These are phyloP conservation scores for Pseudoips prasinana DNA, from an alignment of 2,888 invertebrate genomes.

Conservation along the genomic window DNA sequence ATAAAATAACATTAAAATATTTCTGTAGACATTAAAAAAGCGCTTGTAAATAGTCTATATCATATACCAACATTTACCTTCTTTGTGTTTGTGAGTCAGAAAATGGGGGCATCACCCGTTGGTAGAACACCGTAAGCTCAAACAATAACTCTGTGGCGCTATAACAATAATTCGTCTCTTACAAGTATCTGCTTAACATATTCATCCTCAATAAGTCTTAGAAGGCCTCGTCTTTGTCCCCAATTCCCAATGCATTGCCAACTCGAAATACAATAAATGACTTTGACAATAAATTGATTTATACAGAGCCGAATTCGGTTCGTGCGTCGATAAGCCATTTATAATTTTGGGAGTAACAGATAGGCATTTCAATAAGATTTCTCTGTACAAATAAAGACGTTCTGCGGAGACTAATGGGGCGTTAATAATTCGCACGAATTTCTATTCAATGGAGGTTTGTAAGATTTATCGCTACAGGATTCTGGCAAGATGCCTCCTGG, in stretches of 20 bases:
- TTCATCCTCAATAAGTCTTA: too few relatives aligned
- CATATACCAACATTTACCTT: too few relatives aligned
- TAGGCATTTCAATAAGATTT: constrained; percentile 56
- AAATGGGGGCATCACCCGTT: too few relatives aligned
- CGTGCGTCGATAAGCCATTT: constrained; percentile 44
- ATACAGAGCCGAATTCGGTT: constrained; percentile 31
- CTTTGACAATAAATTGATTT: constrained; percentile 42
- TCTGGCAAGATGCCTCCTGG: constrained; percentile 78
- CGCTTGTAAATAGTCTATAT: too few relatives aligned
- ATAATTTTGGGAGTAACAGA: constrained; percentile 46
- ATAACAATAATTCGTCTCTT: too few relatives aligned
- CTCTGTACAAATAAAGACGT: constrained; percentile 71
- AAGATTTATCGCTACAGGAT: constrained; percentile 76
- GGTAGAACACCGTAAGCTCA: too few relatives aligned
- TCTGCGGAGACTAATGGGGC: constrained; percentile 71
- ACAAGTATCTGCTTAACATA: too few relatives aligned
- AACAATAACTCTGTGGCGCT: too few relatives aligned
- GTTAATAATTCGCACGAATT: constrained; percentile 76
- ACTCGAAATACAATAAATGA: constrained; percentile 28
- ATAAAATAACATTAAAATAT: too few relatives aligned
- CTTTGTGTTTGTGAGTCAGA: too few relatives aligned
- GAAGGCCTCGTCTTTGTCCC: too few relatives aligned
- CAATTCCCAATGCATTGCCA: constrained; percentile 21
- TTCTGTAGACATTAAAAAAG: too few relatives aligned
- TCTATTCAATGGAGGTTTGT: constrained; percentile 69